phyloP scores from a whole-genome alignment of 1,140 invertebrate genomes.

The Rhyacophila brunnea region DNA sequence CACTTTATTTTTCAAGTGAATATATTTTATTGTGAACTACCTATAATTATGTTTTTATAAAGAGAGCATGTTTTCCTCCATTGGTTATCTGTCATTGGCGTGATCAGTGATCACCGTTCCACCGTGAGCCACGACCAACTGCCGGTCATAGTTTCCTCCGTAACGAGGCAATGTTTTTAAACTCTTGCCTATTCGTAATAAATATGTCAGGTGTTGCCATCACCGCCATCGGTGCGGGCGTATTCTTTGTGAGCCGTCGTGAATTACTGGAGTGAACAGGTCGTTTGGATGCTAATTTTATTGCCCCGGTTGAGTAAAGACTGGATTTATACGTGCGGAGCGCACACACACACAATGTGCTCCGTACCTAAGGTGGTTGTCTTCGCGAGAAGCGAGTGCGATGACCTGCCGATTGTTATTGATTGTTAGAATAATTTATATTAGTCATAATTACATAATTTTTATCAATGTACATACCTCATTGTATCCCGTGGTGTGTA shows the following conservation, averaged over 20 bases:
- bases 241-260: conserved; percentile 34
- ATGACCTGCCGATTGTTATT: too few species aligned
- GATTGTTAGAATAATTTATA: too few species aligned
- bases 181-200: conserved; percentile 36
- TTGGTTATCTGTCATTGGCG: too few species aligned
- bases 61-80: too few species aligned
- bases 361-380: background rate
- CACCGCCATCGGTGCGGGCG: conserved; percentile 28
- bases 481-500: too few species aligned
- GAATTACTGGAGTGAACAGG: conserved; percentile 35
- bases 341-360: background rate
- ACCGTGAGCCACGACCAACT: background rate
- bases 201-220: conserved; percentile 36
- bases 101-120: too few species aligned
- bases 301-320: conserved; percentile 31
- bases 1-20: too few species aligned
- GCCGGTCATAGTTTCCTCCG: conserved; percentile 20
- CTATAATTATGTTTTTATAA: too few species aligned
- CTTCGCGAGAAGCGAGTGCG: background rate
- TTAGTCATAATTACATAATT: too few species aligned
- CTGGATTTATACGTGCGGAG: conserved; percentile 32
- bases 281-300: conserved; percentile 37
- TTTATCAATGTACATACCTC: too few species aligned
- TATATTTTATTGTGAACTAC: too few species aligned
- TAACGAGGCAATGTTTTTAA: conserved; percentile 32